A percentile compares a stretch with the other conserved stretches of the same genome.
Evolutionary conservation across 2,113 vertebrate species (phyloP).

Genomic region (Rhinolophus sinicus): DNA sequence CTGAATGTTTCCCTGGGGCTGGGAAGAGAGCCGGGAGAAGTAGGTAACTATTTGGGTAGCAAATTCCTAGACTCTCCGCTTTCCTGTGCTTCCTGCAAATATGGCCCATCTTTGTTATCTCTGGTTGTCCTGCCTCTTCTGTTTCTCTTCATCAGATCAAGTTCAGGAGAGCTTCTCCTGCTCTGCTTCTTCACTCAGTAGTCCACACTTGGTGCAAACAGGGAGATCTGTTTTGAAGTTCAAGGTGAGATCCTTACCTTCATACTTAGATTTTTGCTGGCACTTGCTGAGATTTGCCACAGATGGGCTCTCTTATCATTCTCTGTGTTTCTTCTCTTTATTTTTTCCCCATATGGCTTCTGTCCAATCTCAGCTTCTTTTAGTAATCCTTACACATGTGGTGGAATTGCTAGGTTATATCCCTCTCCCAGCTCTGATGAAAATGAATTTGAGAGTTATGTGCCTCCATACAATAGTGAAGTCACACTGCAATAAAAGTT

Average conservation of each 20-base stretch:
- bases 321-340: background rate
- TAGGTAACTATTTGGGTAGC: background rate
- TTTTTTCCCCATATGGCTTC: background rate
- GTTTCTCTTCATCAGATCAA: background rate
- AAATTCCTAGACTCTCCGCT: background rate
- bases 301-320: background rate
- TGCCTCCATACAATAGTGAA: background rate
- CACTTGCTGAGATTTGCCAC: background rate
- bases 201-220: background rate
- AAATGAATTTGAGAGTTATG: background rate
- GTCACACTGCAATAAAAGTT: background rate
- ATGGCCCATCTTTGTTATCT: background rate
- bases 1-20: background rate
- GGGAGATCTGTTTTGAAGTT: background rate
- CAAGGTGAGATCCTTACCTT: background rate
- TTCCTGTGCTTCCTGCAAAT: background rate
- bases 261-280: background rate
- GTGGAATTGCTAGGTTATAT: background rate
- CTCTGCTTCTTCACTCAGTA: background rate
- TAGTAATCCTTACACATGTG: background rate
- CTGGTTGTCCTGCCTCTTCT: background rate
- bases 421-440: background rate
- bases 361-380: background rate
- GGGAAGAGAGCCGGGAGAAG: background rate
- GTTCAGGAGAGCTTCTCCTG: background rate